Evolutionary conservation across 1,140 invertebrate genomes (phyloP).

Genomic region (Neotoxoptera formosana): DNA sequence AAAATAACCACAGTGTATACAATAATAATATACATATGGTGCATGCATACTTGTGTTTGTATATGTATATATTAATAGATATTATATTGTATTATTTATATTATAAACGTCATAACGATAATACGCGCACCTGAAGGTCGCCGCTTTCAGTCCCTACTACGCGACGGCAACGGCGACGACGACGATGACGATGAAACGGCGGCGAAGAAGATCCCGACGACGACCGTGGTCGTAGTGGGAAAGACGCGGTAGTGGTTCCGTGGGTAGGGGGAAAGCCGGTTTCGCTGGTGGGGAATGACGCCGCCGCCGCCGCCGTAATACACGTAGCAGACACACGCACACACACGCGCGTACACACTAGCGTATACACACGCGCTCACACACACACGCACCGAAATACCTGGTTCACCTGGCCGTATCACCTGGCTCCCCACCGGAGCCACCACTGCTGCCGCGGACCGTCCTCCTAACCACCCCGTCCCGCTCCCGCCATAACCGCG

Average conservation of each 20-base stretch:
- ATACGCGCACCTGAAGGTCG: background rate
- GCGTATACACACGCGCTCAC: background rate
- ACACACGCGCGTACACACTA: too few relatives aligned
- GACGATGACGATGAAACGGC: background rate
- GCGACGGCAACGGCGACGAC: background rate
- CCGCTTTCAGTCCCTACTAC: background rate
- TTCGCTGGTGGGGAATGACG: conserved; percentile 29
- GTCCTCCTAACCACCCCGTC: background rate
- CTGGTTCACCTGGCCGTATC: conserved; percentile 57
- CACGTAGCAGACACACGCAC: background rate
- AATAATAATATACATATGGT: background rate
- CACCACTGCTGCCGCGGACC: background rate
- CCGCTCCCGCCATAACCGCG: background rate
- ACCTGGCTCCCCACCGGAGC: conserved; percentile 23
- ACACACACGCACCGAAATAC: conserved; percentile 26
- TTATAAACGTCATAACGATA: conserved; percentile 15
- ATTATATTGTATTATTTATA: background rate
- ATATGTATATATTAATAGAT: background rate
- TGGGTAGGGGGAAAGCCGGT: conserved; percentile 36
- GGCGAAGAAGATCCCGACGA: conserved; percentile 26
- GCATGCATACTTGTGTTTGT: background rate
- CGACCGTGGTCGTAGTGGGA: background rate
- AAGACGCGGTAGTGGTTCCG: background rate
- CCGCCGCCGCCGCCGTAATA: background rate
- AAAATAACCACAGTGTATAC: background rate